Evolutionary conservation across 2,113 vertebrate genomes (phyloP), one percentile per base, ranked within the genome.

Genomic region (Serinus canaria): DNA sequence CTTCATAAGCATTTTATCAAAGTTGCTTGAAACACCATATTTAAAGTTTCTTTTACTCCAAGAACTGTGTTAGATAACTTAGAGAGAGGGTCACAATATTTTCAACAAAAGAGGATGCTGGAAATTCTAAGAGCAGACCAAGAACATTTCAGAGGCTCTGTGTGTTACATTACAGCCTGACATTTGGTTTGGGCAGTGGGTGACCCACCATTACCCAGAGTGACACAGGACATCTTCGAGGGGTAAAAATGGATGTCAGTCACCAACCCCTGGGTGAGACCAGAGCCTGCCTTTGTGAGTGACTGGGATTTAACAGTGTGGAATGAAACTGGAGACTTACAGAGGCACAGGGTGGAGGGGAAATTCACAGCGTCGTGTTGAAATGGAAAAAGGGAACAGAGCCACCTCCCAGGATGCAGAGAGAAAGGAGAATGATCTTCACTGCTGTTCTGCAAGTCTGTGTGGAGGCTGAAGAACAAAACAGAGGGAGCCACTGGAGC

Each of bases 181-280:
- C 25, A 37, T 46, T 60, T 70, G 46, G 10, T 66, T 70, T 59
- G 41, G 76, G 60, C 39, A 41, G 53, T 4, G 20, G 22, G 5
- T 22, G 60, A 66, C 33, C 50, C 46, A 50, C 4, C 13, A 46
- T 37, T 20, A 39, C 21, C 43, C 15, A 63, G n/a, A 62, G 13
- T 33, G 53, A 44, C 50, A 11, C 1, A n/a, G 14, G 25, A 33
- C 46, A 14, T 21, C 28, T 60, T 79, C 11, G 9, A 59, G 46
- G 63, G 21, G 6, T 41, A 69, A 44, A 13, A 31, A 5, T 3
- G 9, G 25, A 9, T 30, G 13, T 35, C 49, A 64, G 0, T 41
- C 55, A 70, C 50, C 74, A 59, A 53, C 2, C 9, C 39, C 33
- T 1, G 2, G n/a, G 18, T 0, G 1, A 68, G 75, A 53, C 6